These are phyloP conservation scores for Eulemur rubriventer DNA, from an alignment of 2,797 vertebrate genomes.

Conservation along the genomic window DNA sequence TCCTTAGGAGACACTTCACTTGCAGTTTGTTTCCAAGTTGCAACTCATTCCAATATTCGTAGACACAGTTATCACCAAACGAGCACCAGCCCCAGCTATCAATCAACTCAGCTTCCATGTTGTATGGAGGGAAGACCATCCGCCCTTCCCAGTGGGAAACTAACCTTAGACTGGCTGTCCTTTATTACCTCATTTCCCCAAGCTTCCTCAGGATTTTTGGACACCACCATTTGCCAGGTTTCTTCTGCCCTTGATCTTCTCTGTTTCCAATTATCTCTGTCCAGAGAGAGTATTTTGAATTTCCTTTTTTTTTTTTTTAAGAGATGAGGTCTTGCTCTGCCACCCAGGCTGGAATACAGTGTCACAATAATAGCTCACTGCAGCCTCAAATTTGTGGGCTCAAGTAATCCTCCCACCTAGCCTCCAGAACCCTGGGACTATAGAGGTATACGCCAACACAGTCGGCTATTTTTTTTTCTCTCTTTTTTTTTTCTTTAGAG, in stretches of 20 bases:
- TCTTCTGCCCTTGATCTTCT: not conserved
- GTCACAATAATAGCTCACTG: not conserved
- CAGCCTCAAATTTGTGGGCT: not conserved
- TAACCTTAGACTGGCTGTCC: not conserved
- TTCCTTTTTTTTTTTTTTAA: not conserved
- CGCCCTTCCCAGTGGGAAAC: not conserved
- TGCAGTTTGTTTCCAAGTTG: not conserved
- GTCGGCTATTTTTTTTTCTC: not conserved
- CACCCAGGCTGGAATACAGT: not conserved
- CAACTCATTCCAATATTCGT: slow-evolving; percentile 25
- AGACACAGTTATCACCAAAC: not conserved
- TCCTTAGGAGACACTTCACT: not conserved
- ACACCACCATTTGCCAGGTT: not conserved
- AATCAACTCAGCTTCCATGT: not conserved
- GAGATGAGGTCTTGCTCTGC: not conserved
- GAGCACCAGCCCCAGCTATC: not conserved
- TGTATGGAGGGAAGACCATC: not conserved
- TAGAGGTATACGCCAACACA: not conserved
- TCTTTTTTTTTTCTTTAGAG: not conserved
- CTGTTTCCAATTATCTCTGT: not conserved
- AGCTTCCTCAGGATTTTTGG: not conserved
- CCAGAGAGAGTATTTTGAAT: not conserved
- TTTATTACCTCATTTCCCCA: not conserved
- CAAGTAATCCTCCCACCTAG: not conserved
- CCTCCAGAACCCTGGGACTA: not conserved